Percentiles rank a stretch among this genome's conserved stretches.
Conservation (phyloP, 2,113 vertebrate species). For the Rhinolophus sinicus region DNA sequence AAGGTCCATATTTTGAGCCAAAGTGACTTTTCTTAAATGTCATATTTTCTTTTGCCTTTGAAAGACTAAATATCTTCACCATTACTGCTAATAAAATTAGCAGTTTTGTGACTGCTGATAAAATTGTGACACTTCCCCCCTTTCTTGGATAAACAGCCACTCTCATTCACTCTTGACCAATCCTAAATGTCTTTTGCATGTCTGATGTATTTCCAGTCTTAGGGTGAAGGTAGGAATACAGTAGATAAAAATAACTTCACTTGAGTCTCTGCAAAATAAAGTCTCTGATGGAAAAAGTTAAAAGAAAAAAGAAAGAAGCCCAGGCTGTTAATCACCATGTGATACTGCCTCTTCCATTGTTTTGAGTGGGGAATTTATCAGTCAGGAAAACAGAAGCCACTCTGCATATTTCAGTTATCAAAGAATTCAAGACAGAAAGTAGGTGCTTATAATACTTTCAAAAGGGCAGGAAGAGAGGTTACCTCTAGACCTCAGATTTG, state of each 20-base stretch:
- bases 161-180: not conserved
- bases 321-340: too few species aligned
- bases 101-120: not conserved
- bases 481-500: not conserved
- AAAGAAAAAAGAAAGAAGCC: not conserved
- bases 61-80: not conserved
- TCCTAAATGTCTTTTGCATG: not conserved
- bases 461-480: not conserved
- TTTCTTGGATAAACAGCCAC: not conserved
- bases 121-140: not conserved
- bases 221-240: not conserved
- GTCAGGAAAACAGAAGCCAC: not conserved
- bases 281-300: not conserved
- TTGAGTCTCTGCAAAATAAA: conserved; percentile 6
- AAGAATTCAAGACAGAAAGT: not conserved
- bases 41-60: conserved; percentile 25
- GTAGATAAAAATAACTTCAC: not conserved
- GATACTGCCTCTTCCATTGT: not conserved
- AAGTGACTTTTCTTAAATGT: conserved; percentile 45
- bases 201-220: not conserved
- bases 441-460: too few species aligned
- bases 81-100: conserved; percentile 7
- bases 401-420: not conserved
- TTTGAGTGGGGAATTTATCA: not conserved
- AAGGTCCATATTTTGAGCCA: conserved; percentile 5